A percentile compares a stretch with the other conserved stretches of the same genome.
These are phyloP conservation scores for Himalopsyche japonica DNA, from an alignment of 2,888 invertebrate species.

Conservation along the genomic window DNA sequence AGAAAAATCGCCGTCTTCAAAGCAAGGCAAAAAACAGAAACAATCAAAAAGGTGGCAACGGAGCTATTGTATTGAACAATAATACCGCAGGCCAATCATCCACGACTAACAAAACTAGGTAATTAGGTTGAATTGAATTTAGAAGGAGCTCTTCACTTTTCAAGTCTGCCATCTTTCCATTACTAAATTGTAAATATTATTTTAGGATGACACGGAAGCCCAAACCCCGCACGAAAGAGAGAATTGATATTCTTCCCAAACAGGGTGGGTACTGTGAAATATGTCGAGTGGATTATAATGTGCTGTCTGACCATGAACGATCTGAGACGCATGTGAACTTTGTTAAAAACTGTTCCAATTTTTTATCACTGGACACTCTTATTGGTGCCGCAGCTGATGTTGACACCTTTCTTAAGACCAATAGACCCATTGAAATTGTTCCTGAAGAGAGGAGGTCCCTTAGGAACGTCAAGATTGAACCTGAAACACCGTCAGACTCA, in stretches of 20 bases:
- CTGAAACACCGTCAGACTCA: conserved; percentile 41
- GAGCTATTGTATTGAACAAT: not conserved
- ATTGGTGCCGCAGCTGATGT: conserved; percentile 71
- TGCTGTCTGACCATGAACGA: conserved; percentile 70
- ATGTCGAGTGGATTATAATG: conserved; percentile 74
- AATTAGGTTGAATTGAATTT: not conserved
- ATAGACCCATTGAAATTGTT: conserved; percentile 54
- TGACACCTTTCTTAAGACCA: conserved; percentile 67
- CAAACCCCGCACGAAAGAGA: conserved; percentile 55
- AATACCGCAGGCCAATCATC: not conserved
- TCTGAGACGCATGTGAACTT: conserved; percentile 75
- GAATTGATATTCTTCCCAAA: conserved; percentile 52
- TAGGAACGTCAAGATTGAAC: conserved; percentile 14
- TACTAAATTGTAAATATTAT: not conserved
- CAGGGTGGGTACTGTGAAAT: conserved; percentile 78
- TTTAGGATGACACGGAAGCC: conserved; percentile 62
- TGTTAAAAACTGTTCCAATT: conserved; percentile 74
- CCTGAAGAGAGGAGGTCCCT: conserved; percentile 46
- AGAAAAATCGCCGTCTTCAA: not conserved
- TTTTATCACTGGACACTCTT: conserved; percentile 72
- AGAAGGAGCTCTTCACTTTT: too few relatives aligned
- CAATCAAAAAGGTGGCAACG: not conserved
- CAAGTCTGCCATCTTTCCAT: too few relatives aligned
- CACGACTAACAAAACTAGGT: not conserved
- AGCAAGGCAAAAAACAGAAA: not conserved